Evolutionary conservation across 1,140 invertebrate species (phyloP).

Genomic region (Calosoma granatense): DNA sequence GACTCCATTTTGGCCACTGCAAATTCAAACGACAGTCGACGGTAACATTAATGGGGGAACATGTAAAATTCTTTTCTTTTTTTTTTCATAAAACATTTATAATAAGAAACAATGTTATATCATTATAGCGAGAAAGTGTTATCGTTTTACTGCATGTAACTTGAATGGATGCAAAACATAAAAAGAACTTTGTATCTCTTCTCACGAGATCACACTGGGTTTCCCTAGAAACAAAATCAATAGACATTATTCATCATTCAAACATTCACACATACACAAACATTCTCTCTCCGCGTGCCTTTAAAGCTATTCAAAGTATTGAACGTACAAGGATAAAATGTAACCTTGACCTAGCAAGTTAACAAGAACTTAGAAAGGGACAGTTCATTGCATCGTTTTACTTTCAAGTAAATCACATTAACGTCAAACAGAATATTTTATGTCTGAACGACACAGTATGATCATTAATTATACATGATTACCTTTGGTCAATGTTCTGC

Average conservation of each 20-base stretch:
- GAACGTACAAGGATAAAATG: no score
- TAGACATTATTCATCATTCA: no score
- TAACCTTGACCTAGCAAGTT: no score
- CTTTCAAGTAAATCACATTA: no score
- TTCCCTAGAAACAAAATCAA: neutral
- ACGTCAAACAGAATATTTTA: no score
- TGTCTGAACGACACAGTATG: no score
- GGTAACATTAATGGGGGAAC: neutral
- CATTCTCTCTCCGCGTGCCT: no score
- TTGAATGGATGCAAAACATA: neutral
- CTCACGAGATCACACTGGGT: neutral
- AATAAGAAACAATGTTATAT: neutral
- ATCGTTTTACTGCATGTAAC: neutral
- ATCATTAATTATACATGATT: no score
- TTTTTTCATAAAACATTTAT: constrained; percentile 1
- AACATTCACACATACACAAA: no score
- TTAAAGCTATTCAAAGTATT: no score
- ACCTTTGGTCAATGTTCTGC: constrained; percentile 14
- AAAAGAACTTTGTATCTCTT: constrained; percentile 3
- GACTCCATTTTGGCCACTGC: neutral
- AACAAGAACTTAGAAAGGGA: no score
- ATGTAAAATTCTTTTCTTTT: neutral
- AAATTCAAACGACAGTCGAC: neutral
- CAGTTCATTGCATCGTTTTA: no score
- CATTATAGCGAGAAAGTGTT: neutral